Conservation (phyloP, 2,113 vertebrate genomes). For the Leptodactylus fuscus region DNA sequence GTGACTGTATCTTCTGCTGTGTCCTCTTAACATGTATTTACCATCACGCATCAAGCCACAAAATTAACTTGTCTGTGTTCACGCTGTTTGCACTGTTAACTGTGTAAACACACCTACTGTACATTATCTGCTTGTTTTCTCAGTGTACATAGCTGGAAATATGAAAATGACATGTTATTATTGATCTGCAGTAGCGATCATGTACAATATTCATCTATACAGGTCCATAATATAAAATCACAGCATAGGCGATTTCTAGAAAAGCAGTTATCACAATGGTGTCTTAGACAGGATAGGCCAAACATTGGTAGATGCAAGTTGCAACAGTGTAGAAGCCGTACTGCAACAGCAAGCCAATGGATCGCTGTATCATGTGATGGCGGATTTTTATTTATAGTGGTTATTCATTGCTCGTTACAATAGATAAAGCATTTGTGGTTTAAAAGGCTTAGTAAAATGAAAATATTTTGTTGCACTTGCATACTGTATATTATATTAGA, state of each 20-base stretch:
- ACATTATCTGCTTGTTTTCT: background rate
- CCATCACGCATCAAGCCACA: background rate
- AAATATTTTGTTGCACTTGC: background rate
- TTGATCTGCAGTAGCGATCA: background rate
- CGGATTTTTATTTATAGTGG: too few species aligned
- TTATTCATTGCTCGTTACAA: too few species aligned
- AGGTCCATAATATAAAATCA: too few species aligned
- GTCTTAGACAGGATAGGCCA: too few species aligned
- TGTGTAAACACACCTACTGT: background rate
- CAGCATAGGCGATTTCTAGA: too few species aligned
- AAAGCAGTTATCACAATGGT: too few species aligned
- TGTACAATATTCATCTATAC: background rate
- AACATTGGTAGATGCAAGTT: too few species aligned
- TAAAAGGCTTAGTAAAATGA: too few species aligned
- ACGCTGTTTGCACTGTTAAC: background rate
- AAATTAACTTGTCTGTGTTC: background rate
- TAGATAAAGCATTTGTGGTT: too few species aligned
- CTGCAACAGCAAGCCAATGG: too few species aligned
- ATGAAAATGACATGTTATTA: background rate
- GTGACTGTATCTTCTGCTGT: background rate
- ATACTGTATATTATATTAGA: background rate
- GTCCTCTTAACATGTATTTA: background rate
- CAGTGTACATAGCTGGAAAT: background rate
- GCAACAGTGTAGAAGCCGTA: too few species aligned
- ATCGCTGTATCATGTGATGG: too few species aligned